Conservation (phyloP, 1,140 invertebrate species). For the Anastrepha ludens region DNA sequence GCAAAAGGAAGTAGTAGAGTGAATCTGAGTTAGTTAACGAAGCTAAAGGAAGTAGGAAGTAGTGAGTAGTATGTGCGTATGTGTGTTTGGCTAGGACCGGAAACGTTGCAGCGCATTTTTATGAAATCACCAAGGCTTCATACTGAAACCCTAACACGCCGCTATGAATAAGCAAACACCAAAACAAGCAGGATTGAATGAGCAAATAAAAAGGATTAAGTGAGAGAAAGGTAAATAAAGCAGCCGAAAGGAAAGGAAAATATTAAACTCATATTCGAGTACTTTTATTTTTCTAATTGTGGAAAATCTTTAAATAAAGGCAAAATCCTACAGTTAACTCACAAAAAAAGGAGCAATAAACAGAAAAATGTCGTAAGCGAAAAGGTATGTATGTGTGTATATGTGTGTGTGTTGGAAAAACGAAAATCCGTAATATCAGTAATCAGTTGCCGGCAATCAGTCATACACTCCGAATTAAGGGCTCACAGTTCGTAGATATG, state of each 20-base stretch:
- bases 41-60: constrained; percentile 22
- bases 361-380: no score
- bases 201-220: background rate
- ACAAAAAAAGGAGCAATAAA: background rate
- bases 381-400: background rate
- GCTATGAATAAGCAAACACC: background rate
- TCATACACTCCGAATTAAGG: background rate
- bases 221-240: background rate
- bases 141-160: background rate
- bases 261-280: background rate
- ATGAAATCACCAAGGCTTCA: background rate
- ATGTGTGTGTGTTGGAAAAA: background rate
- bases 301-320: background rate
- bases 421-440: background rate
- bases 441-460: constrained; percentile 30
- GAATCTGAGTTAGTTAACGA: background rate
- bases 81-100: background rate
- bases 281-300: constrained; percentile 16
- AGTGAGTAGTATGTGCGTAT: background rate
- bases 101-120: background rate
- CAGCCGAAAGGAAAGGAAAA: no score
- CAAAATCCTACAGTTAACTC: background rate
- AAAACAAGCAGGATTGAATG: background rate
- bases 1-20: background rate
- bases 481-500: background rate